Conservation (phyloP, 2,888 invertebrate genomes). For the Philaethria dido region DNA sequence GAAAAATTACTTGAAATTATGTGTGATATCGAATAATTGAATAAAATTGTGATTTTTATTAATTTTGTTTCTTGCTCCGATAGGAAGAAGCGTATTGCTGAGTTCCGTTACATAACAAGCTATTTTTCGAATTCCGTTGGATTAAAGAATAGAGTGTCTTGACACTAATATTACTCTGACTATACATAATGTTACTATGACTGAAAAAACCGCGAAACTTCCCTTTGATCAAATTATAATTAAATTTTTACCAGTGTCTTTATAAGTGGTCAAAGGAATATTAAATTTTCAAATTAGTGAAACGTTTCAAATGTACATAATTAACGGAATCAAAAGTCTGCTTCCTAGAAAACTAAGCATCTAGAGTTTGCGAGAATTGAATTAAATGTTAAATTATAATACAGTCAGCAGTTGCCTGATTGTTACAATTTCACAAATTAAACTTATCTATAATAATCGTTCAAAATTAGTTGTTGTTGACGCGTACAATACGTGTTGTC, state of each 20-base stretch:
- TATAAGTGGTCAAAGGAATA: constrained; percentile 28
- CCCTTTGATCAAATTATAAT: too few relatives aligned
- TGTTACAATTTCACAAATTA: constrained; percentile 45
- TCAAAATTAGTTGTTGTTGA: neutral
- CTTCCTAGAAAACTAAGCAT: constrained; percentile 19
- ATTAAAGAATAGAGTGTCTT: too few relatives aligned
- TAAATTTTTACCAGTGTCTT: neutral
- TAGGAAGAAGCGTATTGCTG: too few relatives aligned
- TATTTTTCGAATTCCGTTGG: too few relatives aligned
- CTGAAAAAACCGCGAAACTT: too few relatives aligned
- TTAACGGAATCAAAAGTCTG: constrained; percentile 17
- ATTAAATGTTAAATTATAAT: constrained; percentile 45
- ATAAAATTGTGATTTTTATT: too few relatives aligned
- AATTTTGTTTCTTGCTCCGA: too few relatives aligned
- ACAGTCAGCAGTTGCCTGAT: constrained; percentile 43
- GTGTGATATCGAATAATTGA: too few relatives aligned
- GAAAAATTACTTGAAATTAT: too few relatives aligned
- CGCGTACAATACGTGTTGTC: neutral
- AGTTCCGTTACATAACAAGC: too few relatives aligned
- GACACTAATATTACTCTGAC: too few relatives aligned
- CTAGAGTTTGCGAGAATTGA: constrained; percentile 39
- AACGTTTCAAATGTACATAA: constrained; percentile 21
- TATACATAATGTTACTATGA: too few relatives aligned
- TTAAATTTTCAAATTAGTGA: constrained; percentile 38
- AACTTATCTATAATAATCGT: constrained; percentile 17